phyloP scores from a whole-genome alignment of 2,797 vertebrate genomes.

The Benthosema pterotum region DNA sequence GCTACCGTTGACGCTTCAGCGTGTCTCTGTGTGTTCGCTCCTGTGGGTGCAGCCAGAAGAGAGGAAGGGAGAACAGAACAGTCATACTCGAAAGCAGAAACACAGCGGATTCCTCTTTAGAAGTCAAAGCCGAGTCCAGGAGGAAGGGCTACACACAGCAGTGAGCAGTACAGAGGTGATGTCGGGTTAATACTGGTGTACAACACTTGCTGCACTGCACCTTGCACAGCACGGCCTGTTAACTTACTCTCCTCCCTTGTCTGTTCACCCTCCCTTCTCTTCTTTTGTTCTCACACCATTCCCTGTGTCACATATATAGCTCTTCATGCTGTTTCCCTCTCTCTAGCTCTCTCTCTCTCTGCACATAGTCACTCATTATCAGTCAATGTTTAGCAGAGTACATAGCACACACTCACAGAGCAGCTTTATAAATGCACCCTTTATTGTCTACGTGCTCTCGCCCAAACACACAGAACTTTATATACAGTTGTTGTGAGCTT shows the following conservation, averaged over 20 bases:
- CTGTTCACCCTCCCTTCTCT: constrained; percentile 14
- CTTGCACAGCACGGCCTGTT: constrained; percentile 32
- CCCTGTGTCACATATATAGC: not conserved
- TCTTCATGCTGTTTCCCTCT: constrained; percentile 5
- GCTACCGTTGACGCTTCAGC: constrained; percentile 83
- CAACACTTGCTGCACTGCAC: constrained; percentile 54
- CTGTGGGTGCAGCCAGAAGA: no score
- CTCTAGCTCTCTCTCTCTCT: constrained; percentile 9
- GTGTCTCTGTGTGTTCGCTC: constrained; percentile 77
- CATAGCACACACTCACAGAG: not conserved
- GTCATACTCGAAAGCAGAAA: not conserved
- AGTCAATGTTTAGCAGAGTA: not conserved
- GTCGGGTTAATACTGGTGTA: not conserved
- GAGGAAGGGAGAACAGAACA: constrained; percentile 13
- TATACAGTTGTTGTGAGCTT: constrained; percentile 7
- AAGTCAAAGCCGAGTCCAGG: constrained; percentile 40
- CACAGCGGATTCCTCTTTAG: not conserved
- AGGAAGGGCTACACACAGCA: constrained; percentile 38
- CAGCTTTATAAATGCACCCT: no score
- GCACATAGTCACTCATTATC: not conserved
- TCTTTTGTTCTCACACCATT: not conserved
- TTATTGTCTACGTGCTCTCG: no score
- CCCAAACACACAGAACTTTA: constrained; percentile 1
- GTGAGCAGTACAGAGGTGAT: constrained; percentile 26
- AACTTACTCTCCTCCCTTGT: constrained; percentile 42